Percentiles rank a stretch among this genome's conserved stretches.
phyloP scores from a whole-genome alignment of 2,888 invertebrate species.

The Beris morrisii region DNA sequence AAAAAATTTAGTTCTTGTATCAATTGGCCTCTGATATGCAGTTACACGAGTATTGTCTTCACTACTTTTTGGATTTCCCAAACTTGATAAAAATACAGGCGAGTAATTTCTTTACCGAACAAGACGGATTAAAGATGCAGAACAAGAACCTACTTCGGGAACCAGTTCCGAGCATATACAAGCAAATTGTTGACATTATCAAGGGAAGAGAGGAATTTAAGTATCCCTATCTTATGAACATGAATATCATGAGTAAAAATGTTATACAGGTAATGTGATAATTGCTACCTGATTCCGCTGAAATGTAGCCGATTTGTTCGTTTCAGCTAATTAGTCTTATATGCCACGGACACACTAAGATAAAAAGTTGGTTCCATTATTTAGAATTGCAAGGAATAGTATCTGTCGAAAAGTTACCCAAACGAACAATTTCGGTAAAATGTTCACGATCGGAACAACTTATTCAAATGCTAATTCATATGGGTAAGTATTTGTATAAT shows the following conservation, averaged over 20 bases:
- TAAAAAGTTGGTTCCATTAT: slow-evolving; percentile 51
- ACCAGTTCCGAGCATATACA: slow-evolving; percentile 68
- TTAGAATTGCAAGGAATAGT: slow-evolving; percentile 48
- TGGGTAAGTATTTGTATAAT: slow-evolving; percentile 42
- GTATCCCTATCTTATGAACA: slow-evolving; percentile 73
- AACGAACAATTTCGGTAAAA: slow-evolving; percentile 48
- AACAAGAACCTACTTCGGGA: slow-evolving; percentile 58
- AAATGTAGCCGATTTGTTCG: slow-evolving; percentile 1
- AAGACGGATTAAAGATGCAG: slow-evolving; percentile 62
- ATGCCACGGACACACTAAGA: slow-evolving; percentile 48
- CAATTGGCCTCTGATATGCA: slow-evolving; percentile 77
- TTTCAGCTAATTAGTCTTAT: slow-evolving; percentile 49
- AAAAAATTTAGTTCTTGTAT: slow-evolving; percentile 62
- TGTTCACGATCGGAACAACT: slow-evolving; percentile 50
- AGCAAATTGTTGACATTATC: slow-evolving; percentile 69
- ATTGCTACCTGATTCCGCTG: not conserved
- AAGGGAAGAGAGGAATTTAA: slow-evolving; percentile 59
- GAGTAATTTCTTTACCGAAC: slow-evolving; percentile 52
- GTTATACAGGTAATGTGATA: slow-evolving; percentile 67
- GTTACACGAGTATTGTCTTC: slow-evolving; percentile 69
- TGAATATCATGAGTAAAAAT: slow-evolving; percentile 73
- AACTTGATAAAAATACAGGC: slow-evolving; percentile 57
- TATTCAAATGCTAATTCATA: slow-evolving; percentile 51
- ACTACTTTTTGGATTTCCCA: slow-evolving; percentile 88
- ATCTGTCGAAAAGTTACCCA: slow-evolving; percentile 45